Evolutionary conservation across 2,113 vertebrate species (phyloP).

Genomic region (Herpetotheres cachinnans): DNA sequence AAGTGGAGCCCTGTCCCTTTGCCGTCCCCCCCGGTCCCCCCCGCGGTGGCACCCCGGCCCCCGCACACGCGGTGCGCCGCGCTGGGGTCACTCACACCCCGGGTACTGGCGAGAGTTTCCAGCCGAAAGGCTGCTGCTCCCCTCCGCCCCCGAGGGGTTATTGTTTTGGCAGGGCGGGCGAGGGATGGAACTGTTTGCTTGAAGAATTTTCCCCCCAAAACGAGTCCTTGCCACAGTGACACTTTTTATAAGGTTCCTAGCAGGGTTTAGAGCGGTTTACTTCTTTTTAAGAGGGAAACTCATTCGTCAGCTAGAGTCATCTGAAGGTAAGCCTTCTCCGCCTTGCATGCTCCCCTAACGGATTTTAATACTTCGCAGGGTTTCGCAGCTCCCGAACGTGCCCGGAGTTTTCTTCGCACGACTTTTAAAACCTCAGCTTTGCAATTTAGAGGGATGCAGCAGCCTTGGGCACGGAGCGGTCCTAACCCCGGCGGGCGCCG

Average conservation of each 20-base stretch:
- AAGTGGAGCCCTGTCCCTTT: neutral
- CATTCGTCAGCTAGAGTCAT: neutral
- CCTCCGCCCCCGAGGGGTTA: neutral
- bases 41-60: neutral
- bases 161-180: neutral
- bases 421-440: neutral
- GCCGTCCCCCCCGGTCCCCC: no score
- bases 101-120: neutral
- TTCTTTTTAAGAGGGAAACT: neutral
- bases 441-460: neutral
- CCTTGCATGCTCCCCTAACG: neutral
- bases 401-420: neutral
- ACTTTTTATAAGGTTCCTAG: neutral
- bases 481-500: neutral
- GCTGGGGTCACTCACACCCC: neutral
- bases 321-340: neutral
- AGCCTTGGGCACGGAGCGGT: neutral
- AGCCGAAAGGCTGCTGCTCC: neutral
- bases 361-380: neutral
- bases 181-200: neutral
- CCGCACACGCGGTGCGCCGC: neutral
- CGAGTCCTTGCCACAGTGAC: neutral
- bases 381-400: neutral
- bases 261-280: neutral
- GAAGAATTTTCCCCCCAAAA: neutral